Evolutionary conservation across 1,140 invertebrate species (phyloP).

Genomic region (Gryon sp.): DNA sequence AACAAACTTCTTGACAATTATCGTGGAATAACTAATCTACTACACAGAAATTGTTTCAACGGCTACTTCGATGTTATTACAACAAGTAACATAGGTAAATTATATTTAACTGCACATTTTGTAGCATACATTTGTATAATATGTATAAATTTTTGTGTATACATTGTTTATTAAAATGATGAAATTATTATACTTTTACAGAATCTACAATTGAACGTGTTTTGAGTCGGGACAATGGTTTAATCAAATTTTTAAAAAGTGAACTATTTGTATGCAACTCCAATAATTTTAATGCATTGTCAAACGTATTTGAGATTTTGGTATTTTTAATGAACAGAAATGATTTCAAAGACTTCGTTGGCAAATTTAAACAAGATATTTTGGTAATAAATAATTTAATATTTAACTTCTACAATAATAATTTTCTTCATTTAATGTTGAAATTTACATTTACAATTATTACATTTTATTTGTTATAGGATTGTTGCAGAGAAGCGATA

Average conservation of each 20-base stretch:
- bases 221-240: neutral
- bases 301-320: neutral
- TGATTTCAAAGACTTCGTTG: no score
- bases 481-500: conserved; percentile 2
- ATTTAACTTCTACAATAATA: no score
- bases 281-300: neutral
- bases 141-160: neutral
- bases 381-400: conserved; percentile 1
- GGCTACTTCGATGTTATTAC: conserved; percentile 1
- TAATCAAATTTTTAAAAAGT: conserved; percentile 6
- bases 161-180: neutral
- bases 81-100: conserved; percentile 6
- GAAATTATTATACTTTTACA: neutral
- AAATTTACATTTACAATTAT: no score
- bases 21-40: neutral
- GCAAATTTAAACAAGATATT: neutral
- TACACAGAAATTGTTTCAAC: neutral
- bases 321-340: neutral
- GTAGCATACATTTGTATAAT: neutral
- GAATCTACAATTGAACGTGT: neutral
- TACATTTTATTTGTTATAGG: conserved; percentile 9
- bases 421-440: no score
- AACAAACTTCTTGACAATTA: neutral
- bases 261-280: neutral
- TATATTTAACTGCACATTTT: no score